Percentiles rank a stretch among this genome's conserved stretches.
Conservation (phyloP, 2,797 vertebrate species). For the Crypturellus tataupa region DNA sequence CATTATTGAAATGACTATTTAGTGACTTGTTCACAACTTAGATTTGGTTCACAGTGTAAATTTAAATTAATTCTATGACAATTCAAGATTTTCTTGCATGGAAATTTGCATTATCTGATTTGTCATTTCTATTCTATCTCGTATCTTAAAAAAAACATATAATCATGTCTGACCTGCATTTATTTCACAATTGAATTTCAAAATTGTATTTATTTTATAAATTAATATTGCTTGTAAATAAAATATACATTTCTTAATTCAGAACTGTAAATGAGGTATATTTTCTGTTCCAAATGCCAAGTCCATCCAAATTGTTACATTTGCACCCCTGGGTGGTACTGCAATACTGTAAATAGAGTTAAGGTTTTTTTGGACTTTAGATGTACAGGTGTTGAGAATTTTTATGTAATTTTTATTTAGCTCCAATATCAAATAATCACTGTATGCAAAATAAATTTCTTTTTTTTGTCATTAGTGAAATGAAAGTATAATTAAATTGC, state of each 20-base stretch:
- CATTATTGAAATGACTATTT: not conserved
- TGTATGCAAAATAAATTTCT: not conserved
- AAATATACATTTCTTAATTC: not conserved
- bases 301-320: not conserved
- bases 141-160: not conserved
- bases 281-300: not conserved
- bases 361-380: not conserved
- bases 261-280: not conserved
- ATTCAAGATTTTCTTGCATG: not conserved
- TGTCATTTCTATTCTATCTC: not conserved
- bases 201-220: not conserved
- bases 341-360: not conserved
- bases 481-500: too few relatives aligned
- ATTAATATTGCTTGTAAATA: not conserved
- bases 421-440: not conserved
- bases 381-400: not conserved
- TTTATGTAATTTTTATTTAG: not conserved
- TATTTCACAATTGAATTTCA: not conserved
- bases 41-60: not conserved
- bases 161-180: not conserved
- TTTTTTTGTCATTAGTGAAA: not conserved
- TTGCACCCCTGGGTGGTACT: not conserved
- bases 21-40: not conserved
- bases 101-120: not conserved
- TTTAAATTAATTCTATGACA: not conserved